Evolutionary conservation across 2,888 invertebrate species (phyloP), one percentile per base, ranked within the genome.

Genomic region (Gryllus longicercus): DNA sequence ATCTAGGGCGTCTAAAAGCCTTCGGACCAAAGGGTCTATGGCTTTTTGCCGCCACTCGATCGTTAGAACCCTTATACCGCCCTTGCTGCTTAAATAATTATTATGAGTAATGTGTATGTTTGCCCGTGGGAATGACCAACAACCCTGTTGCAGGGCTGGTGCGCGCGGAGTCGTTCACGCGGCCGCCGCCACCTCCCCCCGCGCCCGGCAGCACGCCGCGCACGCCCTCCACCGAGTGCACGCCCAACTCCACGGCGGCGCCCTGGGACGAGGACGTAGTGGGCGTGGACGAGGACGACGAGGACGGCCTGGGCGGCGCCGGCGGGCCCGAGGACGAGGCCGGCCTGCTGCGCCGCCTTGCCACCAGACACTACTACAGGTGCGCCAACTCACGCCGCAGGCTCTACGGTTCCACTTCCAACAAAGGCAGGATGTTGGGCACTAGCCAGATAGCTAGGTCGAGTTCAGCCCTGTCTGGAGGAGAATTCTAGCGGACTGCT

Each of bases 321-420:
- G 77, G 11, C 10, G 88, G 88, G 49, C 87, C 86, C 79, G 88
- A 89, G 81, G 89, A 89, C 83, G 89, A 89, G 80, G 88, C 89
- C 14, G 90, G 90, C 83, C 85, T 90, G 12, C 86, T 90, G 1
- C 89, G 90, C 83, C 86, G 89, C 81, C 85, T 90, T 75, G 90
- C 90, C 11, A 90, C 90, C 1, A 87, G 89, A 76, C 90, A 90
- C 84, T 91, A 90, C 85, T 84, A 82, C 84, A 84, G 83, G 84
- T 93, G 94, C 85, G 93, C 21, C 21, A 21, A 21, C 21, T 21
- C 21, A 21, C 21, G 21, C 21, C 1, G 21, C 21, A 21, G 21
- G 21, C 21, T 21, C 21, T 21, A 21, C 21, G 21, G 21, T 21
- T 21, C 21, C 21, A 21, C 21, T 21, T 21, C 21, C 21, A 21